Evolutionary conservation across 2,113 vertebrate species (phyloP), one percentile per base, ranked within the genome.

Genomic region (Sterrhoptilus dennistouni): DNA sequence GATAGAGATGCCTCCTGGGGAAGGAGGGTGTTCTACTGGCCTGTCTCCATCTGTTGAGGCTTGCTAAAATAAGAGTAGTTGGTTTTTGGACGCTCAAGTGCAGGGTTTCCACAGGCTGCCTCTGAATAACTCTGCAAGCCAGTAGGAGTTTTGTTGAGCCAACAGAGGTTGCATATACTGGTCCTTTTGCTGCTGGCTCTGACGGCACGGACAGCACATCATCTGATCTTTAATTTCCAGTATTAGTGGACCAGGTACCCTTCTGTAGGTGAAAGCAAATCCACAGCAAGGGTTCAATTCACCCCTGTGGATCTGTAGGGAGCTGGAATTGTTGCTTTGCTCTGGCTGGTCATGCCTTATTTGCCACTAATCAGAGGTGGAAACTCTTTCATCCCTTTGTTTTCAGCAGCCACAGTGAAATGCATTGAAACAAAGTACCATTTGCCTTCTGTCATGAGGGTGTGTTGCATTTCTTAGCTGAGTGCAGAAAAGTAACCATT

Each of bases 91-190:
- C 17, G 38, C 27, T 47, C 18, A 47, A 11, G 63, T 10, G 10
- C 54, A 14, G 28, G 11, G 11, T 68, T 64, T 90, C 53, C 2
- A 19, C 3, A 7, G 33, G 35, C 50, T 88, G 53, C 40, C 16
- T 79, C 42, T 52, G 47, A 72, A 5, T 24, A 49, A 10, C 12
- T 6, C 19, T 3, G 3, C 47, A 57, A 60, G 12, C 18, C 9
- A 8, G 40, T 18, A 24, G 38, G 35, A 72, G 50, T 50, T 28
- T 28, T 14, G 22, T 14, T 72, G 50, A 70, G 63, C 33, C 38
- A 47, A 5, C 24, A 22, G 20, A 60, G 24, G 8, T 42, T 25
- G 4, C 1, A 1, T 2, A 3, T 42, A 3, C 17, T 8, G 8
- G 23, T 88, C 35, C 52, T 56, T 81, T 57, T 53, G 69, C 60